Percentiles rank a stretch among this genome's conserved stretches.
Evolutionary conservation across 2,113 vertebrate species (phyloP).

Genomic region (Bubo blakistoni): DNA sequence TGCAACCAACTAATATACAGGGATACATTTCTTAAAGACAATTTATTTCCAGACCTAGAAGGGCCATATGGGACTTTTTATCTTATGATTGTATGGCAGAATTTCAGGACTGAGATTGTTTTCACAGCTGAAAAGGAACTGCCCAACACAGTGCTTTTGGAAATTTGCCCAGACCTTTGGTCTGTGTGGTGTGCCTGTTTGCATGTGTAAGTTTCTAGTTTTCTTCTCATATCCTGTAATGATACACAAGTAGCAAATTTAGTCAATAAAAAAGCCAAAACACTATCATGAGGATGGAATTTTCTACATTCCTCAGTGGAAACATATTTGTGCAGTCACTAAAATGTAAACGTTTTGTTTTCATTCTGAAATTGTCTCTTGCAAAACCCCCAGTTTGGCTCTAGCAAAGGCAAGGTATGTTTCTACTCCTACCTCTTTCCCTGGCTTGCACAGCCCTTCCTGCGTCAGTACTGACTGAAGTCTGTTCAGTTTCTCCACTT

Average conservation of each 20-base stretch:
- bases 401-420: neutral
- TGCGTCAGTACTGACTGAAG: neutral
- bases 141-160: slow-evolving; percentile 53
- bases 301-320: neutral
- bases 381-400: neutral
- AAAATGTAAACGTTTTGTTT: neutral
- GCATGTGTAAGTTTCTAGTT: slow-evolving; percentile 48
- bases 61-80: slow-evolving; percentile 41
- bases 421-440: neutral
- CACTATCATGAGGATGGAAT: neutral
- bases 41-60: slow-evolving; percentile 37
- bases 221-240: slow-evolving; percentile 33
- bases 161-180: slow-evolving; percentile 57
- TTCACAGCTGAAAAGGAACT: slow-evolving; percentile 71
- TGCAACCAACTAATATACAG: neutral
- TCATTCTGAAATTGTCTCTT: neutral
- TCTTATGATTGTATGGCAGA: slow-evolving; percentile 50
- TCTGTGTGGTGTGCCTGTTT: slow-evolving; percentile 43
- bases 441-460: neutral
- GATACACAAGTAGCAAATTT: slow-evolving; percentile 10
- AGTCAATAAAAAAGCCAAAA: neutral
- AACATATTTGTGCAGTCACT: neutral
- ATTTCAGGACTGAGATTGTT: slow-evolving; percentile 65
- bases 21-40: neutral
- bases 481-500: neutral